These are phyloP conservation scores for Pangasius sanitwongsei DNA, from an alignment of 2,797 vertebrate genomes.

Conservation along the genomic window DNA sequence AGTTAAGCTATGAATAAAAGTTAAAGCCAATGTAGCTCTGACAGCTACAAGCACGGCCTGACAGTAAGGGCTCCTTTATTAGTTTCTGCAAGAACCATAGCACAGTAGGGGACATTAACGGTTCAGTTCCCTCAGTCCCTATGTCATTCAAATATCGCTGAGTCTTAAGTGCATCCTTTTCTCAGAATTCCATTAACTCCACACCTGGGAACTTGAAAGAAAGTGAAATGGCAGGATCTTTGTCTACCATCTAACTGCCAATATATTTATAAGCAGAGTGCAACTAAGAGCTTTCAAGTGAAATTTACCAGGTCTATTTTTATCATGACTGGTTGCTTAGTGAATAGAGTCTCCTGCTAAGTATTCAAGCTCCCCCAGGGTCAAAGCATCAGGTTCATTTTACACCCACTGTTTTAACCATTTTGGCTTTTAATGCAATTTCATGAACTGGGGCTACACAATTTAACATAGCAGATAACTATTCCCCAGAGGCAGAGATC, in stretches of 20 bases:
- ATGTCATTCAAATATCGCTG: neutral
- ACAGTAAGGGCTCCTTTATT: slow-evolving; percentile 40
- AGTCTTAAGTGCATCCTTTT: slow-evolving; percentile 34
- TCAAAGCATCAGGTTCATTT: slow-evolving; percentile 52
- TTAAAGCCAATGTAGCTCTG: neutral
- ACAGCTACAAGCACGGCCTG: slow-evolving; percentile 11
- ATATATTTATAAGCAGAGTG: neutral
- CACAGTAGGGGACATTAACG: slow-evolving; percentile 29
- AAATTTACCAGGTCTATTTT: neutral
- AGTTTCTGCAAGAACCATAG: slow-evolving; percentile 38
- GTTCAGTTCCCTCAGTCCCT: slow-evolving; percentile 7
- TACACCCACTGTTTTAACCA: slow-evolving; percentile 62
- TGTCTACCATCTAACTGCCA: neutral
- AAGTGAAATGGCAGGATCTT: slow-evolving; percentile 4
- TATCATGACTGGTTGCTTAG: slow-evolving; percentile 16
- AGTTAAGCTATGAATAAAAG: slow-evolving; percentile 38
- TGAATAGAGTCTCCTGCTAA: slow-evolving; percentile 17
- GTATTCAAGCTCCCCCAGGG: slow-evolving; percentile 24
- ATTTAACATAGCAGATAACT: slow-evolving; percentile 43
- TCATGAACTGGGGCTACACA: slow-evolving; percentile 59
- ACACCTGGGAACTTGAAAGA: slow-evolving; percentile 19
- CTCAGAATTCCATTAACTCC: slow-evolving; percentile 32
- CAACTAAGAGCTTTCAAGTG: neutral
- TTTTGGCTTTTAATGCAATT: slow-evolving; percentile 62
- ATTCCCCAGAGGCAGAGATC: slow-evolving; percentile 54